These are phyloP conservation scores for Coenobita brevimanus DNA, from an alignment of 1,140 invertebrate species.

Conservation along the genomic window DNA sequence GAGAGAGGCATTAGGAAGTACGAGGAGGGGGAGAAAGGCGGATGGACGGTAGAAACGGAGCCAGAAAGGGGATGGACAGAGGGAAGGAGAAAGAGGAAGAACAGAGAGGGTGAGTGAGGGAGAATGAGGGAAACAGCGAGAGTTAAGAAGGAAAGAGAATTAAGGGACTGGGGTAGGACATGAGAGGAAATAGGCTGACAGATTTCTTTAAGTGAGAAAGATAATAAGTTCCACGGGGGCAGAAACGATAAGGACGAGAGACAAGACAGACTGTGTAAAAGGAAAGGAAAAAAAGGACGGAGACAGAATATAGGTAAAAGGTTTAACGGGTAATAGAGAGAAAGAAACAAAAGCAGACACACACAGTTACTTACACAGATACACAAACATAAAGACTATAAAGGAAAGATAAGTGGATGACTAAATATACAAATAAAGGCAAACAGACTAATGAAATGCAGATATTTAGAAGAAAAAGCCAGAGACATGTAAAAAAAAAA, in stretches of 20 bases:
- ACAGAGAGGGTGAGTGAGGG: conserved; percentile 24
- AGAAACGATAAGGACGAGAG: neutral
- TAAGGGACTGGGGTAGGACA: neutral
- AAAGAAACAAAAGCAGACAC: neutral
- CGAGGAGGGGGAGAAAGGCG: neutral
- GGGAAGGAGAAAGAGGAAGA: neutral
- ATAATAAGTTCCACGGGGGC: neutral
- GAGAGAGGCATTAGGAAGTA: neutral
- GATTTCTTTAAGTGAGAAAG: neutral
- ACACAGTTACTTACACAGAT: neutral
- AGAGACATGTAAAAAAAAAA: too few species aligned
- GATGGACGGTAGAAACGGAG: neutral
- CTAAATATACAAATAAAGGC: too few species aligned
- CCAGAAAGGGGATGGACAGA: neutral
- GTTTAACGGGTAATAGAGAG: too few species aligned
- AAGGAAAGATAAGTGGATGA: too few species aligned
- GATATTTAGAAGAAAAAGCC: too few species aligned
- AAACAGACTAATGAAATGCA: too few species aligned
- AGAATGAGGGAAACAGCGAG: conserved; percentile 14
- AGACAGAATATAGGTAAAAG: neutral
- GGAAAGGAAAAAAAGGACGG: neutral
- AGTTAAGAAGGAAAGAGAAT: conserved; percentile 15
- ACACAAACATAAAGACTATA: conserved; percentile 4
- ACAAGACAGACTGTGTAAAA: neutral
- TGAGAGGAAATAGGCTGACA: neutral